A percentile compares a stretch with the other conserved stretches of the same genome.
These are phyloP conservation scores for Daktulosphaira vitifoliae DNA, from an alignment of 1,140 invertebrate species.

Conservation along the genomic window DNA sequence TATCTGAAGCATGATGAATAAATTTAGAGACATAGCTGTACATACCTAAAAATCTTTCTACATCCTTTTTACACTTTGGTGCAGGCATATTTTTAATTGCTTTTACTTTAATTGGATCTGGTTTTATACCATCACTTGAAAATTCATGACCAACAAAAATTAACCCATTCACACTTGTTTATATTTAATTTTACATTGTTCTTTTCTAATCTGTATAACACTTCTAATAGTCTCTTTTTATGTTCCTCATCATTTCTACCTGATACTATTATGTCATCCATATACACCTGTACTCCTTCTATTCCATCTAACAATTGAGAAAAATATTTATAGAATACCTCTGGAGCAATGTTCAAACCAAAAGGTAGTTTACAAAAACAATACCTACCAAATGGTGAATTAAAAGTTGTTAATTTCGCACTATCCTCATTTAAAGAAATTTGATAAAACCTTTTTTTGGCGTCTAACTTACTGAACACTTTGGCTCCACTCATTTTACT, in stretches of 20 bases:
- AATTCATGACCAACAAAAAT: conserved; percentile 43
- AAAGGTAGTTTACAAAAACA: conserved; percentile 40
- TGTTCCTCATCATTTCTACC: conserved; percentile 34
- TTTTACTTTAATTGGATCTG: conserved; percentile 41
- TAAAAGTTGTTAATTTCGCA: conserved; percentile 39
- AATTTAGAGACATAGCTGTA: conserved; percentile 42
- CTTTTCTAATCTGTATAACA: conserved; percentile 35
- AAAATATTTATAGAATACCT: conserved; percentile 38
- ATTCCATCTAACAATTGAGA: conserved; percentile 37
- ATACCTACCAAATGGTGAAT: conserved; percentile 42
- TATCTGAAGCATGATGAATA: conserved; percentile 38
- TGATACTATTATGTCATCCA: conserved; percentile 41
- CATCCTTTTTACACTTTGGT: conserved; percentile 41
- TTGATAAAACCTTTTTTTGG: conserved; percentile 40
- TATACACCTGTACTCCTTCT: conserved; percentile 35
- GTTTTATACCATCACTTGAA: conserved; percentile 38
- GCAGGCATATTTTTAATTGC: conserved; percentile 41
- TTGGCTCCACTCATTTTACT: not conserved
- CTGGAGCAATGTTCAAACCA: conserved; percentile 39
- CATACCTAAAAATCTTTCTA: conserved; percentile 44
- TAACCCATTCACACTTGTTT: conserved; percentile 35
- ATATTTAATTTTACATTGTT: conserved; percentile 24
- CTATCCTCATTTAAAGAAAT: conserved; percentile 41
- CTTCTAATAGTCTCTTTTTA: conserved; percentile 37
- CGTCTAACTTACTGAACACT: not conserved